These are phyloP conservation scores for Deilephila porcellus DNA, from an alignment of 2,888 invertebrate genomes.

Conservation along the genomic window DNA sequence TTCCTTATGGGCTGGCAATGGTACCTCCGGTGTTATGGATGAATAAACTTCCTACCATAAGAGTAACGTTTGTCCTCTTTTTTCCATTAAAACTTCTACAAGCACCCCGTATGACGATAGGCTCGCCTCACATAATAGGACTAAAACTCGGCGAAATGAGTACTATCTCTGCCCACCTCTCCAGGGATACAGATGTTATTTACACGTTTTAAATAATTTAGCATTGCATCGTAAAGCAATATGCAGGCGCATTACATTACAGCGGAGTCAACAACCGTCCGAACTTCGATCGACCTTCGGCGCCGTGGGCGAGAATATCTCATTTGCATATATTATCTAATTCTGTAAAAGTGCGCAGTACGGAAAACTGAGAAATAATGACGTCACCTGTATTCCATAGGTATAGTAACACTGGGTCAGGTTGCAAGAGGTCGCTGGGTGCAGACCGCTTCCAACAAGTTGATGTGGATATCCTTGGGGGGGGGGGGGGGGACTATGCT, in stretches of 20 bases:
- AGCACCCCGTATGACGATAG: background rate
- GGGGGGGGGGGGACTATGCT: too few relatives aligned
- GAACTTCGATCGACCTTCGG: conserved; percentile 20
- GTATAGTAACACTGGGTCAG: too few relatives aligned
- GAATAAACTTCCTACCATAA: too few relatives aligned
- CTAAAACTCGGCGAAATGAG: background rate
- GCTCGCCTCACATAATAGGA: background rate
- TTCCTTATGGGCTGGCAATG: too few relatives aligned
- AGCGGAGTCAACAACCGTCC: conserved; percentile 11
- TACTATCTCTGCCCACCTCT: background rate
- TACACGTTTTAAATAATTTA: background rate
- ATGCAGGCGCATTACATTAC: conserved; percentile 1
- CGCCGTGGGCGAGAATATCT: conserved; percentile 4
- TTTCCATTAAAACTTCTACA: background rate
- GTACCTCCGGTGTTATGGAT: too few relatives aligned
- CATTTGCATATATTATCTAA: conserved; percentile 26
- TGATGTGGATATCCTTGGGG: too few relatives aligned
- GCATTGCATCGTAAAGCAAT: background rate
- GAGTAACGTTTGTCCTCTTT: background rate
- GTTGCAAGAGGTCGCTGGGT: too few relatives aligned
- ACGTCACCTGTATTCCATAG: background rate
- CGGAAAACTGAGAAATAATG: background rate
- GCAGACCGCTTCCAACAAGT: too few relatives aligned
- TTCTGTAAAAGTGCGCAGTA: conserved; percentile 11
- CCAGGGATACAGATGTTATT: background rate